phyloP scores from a whole-genome alignment of 2,888 invertebrate species.

The Tanypteryx hageni region DNA sequence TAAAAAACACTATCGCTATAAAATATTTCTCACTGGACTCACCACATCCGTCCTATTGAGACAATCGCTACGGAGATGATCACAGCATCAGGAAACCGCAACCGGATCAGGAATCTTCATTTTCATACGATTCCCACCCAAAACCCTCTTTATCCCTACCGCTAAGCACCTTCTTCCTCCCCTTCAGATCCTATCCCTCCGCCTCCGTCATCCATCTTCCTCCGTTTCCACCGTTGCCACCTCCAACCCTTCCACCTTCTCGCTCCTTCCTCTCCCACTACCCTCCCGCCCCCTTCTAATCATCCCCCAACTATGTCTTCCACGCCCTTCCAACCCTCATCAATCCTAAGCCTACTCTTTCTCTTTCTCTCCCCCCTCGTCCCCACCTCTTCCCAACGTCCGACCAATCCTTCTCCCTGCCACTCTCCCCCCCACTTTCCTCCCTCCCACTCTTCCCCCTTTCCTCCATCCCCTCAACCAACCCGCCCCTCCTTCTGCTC shows the following conservation, averaged over 20 bases:
- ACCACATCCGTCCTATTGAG: neutral
- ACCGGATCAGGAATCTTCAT: slow-evolving; percentile 54
- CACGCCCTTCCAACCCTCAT: slow-evolving; percentile 18
- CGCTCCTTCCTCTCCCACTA: neutral
- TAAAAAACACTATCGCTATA: no score
- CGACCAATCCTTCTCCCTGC: neutral
- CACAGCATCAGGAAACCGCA: no score
- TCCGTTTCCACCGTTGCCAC: neutral
- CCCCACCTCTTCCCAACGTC: neutral
- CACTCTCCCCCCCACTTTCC: no score
- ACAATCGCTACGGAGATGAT: slow-evolving; percentile 20
- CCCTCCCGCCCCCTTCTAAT: neutral
- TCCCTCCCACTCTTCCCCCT: neutral
- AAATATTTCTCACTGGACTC: neutral
- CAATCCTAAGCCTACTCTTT: slow-evolving; percentile 14
- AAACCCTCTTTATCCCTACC: neutral
- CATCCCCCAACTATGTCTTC: neutral
- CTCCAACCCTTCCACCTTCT: neutral
- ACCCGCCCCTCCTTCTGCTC: neutral
- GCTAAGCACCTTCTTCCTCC: neutral
- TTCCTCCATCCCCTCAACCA: neutral
- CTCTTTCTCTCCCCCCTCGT: no score
- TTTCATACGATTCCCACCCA: neutral
- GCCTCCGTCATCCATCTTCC: slow-evolving; percentile 42
- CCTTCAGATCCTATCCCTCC: neutral